Evolutionary conservation across 2,888 invertebrate species (phyloP), one percentile per base, ranked within the genome.

Genomic region (Chydorus sphaericus): DNA sequence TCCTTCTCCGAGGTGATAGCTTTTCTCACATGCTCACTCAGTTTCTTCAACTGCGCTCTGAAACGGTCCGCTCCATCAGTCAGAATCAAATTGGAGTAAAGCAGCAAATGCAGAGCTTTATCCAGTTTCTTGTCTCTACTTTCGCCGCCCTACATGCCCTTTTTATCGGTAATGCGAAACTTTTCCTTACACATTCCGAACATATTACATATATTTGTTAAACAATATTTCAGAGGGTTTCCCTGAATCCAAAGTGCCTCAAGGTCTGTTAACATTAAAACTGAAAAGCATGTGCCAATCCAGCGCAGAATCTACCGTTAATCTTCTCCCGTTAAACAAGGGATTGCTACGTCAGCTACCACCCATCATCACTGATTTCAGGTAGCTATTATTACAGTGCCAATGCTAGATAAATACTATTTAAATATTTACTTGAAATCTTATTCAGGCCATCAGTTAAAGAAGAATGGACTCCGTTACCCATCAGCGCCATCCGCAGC

Each of bases 281-380:
- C 63, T 79, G 28, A 69, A 70, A 29, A 71, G 74, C 51, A 70
- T 72, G 33, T 61, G 70, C 69, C 60, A 76, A 68, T 62, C 67
- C 61, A 59, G 75, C 65, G 66, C 79, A 0, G 72, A 74, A 33
- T 74, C 76, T 1, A 70, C 80, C 49, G 71, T 82, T 10, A 71
- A 71, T 1, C 68, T 78, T 29, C 74, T 82, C 30, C 75, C 78
- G 31, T 73, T 77, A 59, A 75, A 77, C 60, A 77, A 79, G 59
- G 70, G 75, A 0, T 66, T 74, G 3, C 71, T 37, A 14, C 52
- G 76, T n/a, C 76, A 78, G 63, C 64, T 83, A 33, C 81, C 83
- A 1, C 69, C 77, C 1, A 75, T 78, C 56, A 66, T 73, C 31
- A 68, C 63, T 60, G 65, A 71, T 58, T 73, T 70, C 61, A 72